A percentile compares a stretch with the other conserved stretches of the same genome.
Evolutionary conservation across 2,888 invertebrate species (phyloP).

Genomic region (Amphiduros pacificus): DNA sequence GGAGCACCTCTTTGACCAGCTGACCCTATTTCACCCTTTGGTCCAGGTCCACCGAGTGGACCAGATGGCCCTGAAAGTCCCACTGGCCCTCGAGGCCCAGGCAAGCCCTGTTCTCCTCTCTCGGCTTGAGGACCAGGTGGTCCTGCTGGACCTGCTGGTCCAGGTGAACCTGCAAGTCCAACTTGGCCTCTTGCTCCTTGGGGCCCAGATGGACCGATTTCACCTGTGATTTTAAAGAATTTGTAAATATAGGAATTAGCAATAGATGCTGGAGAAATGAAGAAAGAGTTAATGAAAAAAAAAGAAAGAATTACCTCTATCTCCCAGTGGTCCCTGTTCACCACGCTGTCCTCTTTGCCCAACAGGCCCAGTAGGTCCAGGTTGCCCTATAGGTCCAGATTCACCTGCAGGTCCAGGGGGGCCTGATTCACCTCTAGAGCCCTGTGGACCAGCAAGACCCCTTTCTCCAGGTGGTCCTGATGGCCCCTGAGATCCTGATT

Average conservation of each 20-base stretch:
- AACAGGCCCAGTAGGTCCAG: conserved; percentile 17
- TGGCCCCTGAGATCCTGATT: conserved; percentile 13
- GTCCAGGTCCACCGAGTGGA: background rate
- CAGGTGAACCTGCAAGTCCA: conserved; percentile 11
- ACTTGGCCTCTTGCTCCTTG: conserved; percentile 5
- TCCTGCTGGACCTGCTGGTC: conserved; percentile 13
- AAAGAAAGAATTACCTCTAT: background rate
- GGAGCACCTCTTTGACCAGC: conserved; percentile 12
- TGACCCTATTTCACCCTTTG: conserved; percentile 9
- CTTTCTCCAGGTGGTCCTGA: conserved; percentile 20
- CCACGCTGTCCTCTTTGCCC: conserved; percentile 21
- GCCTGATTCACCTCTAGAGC: conserved; percentile 6
- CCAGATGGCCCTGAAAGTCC: conserved; percentile 25
- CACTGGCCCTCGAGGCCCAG: background rate
- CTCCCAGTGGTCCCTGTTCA: background rate
- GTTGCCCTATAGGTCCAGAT: background rate
- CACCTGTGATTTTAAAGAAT: no score
- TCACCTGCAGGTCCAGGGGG: conserved; percentile 4
- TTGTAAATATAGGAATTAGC: no score
- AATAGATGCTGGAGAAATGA: no score
- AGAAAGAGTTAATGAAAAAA: no score
- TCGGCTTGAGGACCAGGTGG: conserved; percentile 13
- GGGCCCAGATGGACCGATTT: background rate
- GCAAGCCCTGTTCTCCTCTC: background rate
- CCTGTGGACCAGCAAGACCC: conserved; percentile 8